Percentiles rank a stretch among this genome's conserved stretches.
phyloP scores from a whole-genome alignment of 2,888 invertebrate species.

The Lapara coniferarum region DNA sequence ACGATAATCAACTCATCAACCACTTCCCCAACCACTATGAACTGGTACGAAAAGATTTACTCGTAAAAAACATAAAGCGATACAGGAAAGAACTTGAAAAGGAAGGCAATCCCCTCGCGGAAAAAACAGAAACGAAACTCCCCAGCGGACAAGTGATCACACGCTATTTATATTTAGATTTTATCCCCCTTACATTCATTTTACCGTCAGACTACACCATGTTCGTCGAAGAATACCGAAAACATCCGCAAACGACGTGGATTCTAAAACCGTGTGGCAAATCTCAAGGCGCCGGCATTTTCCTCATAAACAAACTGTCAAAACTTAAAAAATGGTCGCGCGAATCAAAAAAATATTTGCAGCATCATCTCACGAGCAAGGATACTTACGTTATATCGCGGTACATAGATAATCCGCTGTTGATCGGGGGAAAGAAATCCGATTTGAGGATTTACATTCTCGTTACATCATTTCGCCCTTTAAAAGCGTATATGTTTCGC shows the following conservation, averaged over 20 bases:
- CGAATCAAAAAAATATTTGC: constrained; percentile 92
- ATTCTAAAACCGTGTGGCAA: constrained; percentile 91
- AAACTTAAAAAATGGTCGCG: constrained; percentile 95
- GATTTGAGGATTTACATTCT: constrained; percentile 95
- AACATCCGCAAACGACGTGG: constrained; percentile 96
- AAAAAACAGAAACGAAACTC: constrained; percentile 81
- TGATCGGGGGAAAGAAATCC: constrained; percentile 97
- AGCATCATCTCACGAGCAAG: constrained; percentile 89
- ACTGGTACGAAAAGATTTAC: constrained; percentile 95
- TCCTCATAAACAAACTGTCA: constrained; percentile 95
- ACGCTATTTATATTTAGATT: constrained; percentile 91
- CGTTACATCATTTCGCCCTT: constrained; percentile 95
- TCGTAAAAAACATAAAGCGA: constrained; percentile 97
- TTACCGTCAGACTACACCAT: constrained; percentile 97
- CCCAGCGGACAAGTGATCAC: constrained; percentile 85
- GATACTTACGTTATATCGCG: constrained; percentile 97
- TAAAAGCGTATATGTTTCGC: constrained; percentile 95
- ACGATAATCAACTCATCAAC: constrained; percentile 95
- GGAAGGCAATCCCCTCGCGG: constrained; percentile 92
- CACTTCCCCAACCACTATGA: constrained; percentile 98
- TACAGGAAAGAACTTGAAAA: constrained; percentile 95
- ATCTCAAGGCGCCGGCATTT: constrained; percentile 96
- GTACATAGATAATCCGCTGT: constrained; percentile 95
- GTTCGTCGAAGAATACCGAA: constrained; percentile 97
- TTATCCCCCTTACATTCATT: constrained; percentile 97